These are phyloP conservation scores for Zophobas atratus DNA, from an alignment of 1,140 invertebrate species.

Conservation along the genomic window DNA sequence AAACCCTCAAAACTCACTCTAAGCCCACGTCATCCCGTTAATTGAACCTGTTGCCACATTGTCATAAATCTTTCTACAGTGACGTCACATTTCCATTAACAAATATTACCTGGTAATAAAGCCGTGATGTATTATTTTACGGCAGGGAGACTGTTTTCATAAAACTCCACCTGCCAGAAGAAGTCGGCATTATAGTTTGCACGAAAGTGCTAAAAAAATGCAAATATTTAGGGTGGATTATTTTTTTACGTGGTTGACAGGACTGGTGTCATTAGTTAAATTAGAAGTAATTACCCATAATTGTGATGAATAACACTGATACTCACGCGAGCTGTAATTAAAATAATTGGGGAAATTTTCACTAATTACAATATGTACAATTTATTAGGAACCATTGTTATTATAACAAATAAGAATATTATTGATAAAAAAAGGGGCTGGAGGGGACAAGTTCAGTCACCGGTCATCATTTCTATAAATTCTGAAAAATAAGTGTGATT, in stretches of 20 bases:
- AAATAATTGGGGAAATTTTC: not conserved
- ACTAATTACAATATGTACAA: slow-evolving; percentile 4
- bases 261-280: no score
- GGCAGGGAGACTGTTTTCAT: not conserved
- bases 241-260: no score
- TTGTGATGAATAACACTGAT: no score
- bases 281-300: no score
- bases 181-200: not conserved
- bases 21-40: slow-evolving; percentile 1
- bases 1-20: not conserved
- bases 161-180: slow-evolving; percentile 8
- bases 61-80: not conserved
- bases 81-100: slow-evolving; percentile 8
- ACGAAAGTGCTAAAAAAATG: not conserved
- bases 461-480: slow-evolving; percentile 85
- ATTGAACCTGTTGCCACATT: slow-evolving; percentile 4
- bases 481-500: slow-evolving; percentile 70
- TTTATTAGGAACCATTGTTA: slow-evolving; percentile 30
- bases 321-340: no score
- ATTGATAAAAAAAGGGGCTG: not conserved
- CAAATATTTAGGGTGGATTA: not conserved
- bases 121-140: slow-evolving; percentile 5
- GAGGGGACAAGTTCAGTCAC: slow-evolving; percentile 69
- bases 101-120: not conserved
- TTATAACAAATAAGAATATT: slow-evolving; percentile 24